Conservation (phyloP, 1,140 invertebrate genomes). For the Drosophila teissieri region DNA sequence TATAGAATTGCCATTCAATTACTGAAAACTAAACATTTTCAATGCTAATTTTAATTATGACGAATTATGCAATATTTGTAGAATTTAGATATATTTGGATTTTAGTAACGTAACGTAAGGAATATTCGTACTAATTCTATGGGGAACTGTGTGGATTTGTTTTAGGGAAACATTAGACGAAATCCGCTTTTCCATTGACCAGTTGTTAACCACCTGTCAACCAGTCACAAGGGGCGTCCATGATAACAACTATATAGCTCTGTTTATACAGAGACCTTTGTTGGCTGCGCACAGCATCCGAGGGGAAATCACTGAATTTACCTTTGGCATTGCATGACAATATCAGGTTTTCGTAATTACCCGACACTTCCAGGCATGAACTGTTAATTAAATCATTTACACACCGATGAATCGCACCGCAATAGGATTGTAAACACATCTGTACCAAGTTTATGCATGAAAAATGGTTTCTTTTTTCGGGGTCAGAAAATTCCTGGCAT, state of each 20-base stretch:
- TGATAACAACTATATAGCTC: conserved; percentile 4
- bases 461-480: conserved; percentile 10
- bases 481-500: conserved; percentile 11
- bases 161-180: conserved; percentile 48
- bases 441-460: conserved; percentile 31
- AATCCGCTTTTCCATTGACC: conserved; percentile 52
- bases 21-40: no score
- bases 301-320: conserved; percentile 33
- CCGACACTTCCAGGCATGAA: conserved; percentile 58
- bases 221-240: conserved; percentile 3
- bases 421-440: conserved; percentile 38
- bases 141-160: conserved; percentile 15
- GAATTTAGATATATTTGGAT: no score
- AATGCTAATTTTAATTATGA: conserved; percentile 6
- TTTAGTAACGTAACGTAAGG: neutral
- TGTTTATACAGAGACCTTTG: conserved; percentile 54
- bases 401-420: conserved; percentile 32
- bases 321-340: conserved; percentile 52
- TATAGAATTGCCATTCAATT: neutral
- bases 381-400: conserved; percentile 72
- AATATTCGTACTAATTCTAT: conserved; percentile 14
- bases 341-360: conserved; percentile 70
- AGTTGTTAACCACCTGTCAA: conserved; percentile 17
- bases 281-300: conserved; percentile 23
- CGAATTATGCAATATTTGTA: neutral